Evolutionary conservation across 2,797 vertebrate genomes (phyloP).

Genomic region (Propithecus deckenii): DNA sequence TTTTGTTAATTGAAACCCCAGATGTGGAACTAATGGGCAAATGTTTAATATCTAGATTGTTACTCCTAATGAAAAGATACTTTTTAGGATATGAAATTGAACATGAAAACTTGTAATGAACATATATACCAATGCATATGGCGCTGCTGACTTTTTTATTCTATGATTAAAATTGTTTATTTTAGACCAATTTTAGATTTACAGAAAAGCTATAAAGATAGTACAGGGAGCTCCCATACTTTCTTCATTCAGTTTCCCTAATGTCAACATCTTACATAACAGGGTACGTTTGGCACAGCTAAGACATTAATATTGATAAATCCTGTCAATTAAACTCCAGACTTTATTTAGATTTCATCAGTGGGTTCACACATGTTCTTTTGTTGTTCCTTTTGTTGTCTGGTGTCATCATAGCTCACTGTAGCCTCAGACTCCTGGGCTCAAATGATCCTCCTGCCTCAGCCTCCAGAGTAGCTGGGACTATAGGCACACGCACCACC

Average conservation of each 20-base stretch:
- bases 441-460: too few relatives aligned
- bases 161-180: not conserved
- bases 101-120: not conserved
- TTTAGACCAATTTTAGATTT: not conserved
- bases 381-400: not conserved
- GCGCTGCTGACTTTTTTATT: not conserved
- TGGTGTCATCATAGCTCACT: too few relatives aligned
- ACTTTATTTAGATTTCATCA: not conserved
- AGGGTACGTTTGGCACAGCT: not conserved
- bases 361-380: not conserved
- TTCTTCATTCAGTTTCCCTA: not conserved
- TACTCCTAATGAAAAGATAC: not conserved
- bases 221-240: not conserved
- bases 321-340: not conserved
- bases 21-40: not conserved
- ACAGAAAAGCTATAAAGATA: not conserved
- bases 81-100: not conserved
- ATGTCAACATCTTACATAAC: not conserved
- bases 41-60: not conserved
- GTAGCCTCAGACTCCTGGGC: too few relatives aligned
- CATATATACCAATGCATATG: not conserved
- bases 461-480: too few relatives aligned
- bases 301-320: not conserved
- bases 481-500: too few relatives aligned
- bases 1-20: not conserved